Conservation (phyloP, 2,113 vertebrate genomes). For the Serilophus lunatus region DNA sequence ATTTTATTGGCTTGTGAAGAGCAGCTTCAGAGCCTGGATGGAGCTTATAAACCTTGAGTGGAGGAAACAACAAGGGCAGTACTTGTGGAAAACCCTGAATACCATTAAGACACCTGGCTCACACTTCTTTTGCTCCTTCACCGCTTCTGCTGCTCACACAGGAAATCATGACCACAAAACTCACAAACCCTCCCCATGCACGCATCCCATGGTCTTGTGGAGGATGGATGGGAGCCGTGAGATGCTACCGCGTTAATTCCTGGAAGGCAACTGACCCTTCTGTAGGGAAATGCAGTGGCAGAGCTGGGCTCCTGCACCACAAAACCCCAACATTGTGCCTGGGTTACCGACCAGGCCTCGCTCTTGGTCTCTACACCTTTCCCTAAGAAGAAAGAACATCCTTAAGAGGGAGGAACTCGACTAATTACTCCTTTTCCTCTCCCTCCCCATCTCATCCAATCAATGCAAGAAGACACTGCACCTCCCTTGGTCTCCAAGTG, state of each 20-base stretch:
- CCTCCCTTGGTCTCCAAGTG: fast-evolving
- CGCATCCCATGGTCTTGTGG: fast-evolving
- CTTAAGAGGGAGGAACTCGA: neutral
- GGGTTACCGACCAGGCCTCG: fast-evolving
- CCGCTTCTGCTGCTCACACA: neutral
- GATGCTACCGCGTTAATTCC: neutral
- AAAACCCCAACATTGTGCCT: neutral
- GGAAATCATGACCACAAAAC: neutral
- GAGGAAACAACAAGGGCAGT: neutral
- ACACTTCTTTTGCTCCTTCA: neutral
- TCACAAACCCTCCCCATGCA: fast-evolving
- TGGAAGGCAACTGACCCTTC: neutral
- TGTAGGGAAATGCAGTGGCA: neutral
- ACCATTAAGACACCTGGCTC: neutral
- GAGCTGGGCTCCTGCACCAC: neutral
- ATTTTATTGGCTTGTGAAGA: neutral
- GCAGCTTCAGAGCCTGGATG: neutral
- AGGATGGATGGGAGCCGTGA: neutral
- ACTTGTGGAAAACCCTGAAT: neutral
- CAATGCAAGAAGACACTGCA: neutral
- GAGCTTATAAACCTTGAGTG: neutral
- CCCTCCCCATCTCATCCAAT: neutral
- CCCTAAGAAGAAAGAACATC: neutral
- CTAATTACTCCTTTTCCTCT: neutral
- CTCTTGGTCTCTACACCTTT: neutral